A percentile compares a stretch with the other conserved stretches of the same genome.
phyloP scores from a whole-genome alignment of 2,113 vertebrate genomes.

The Cacatua alba region DNA sequence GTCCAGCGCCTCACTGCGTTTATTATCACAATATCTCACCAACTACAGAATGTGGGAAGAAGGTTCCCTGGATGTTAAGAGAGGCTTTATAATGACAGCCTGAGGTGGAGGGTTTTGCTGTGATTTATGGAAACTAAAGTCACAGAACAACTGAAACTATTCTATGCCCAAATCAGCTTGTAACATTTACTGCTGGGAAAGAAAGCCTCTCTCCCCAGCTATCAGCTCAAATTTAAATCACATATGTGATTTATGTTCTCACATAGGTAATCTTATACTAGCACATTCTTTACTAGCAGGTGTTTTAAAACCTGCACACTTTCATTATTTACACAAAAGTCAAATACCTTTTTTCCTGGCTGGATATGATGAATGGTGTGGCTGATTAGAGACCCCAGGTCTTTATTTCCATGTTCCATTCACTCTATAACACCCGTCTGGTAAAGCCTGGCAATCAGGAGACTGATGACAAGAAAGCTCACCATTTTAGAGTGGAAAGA shows the following conservation, averaged over 20 bases:
- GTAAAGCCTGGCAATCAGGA: not conserved
- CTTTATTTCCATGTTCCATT: not conserved
- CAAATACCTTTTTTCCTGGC: not conserved
- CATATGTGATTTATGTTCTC: not conserved
- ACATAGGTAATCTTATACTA: not conserved
- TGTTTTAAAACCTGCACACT: not conserved
- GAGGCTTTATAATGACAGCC: conserved; percentile 9
- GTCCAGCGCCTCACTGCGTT: conserved; percentile 50
- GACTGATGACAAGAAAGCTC: not conserved
- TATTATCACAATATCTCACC: conserved; percentile 48
- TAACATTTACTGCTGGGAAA: not conserved
- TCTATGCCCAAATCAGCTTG: not conserved
- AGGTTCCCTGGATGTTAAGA: conserved; percentile 40
- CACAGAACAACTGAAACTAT: not conserved
- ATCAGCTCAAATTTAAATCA: not conserved
- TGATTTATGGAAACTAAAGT: conserved; percentile 13
- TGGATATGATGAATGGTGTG: not conserved
- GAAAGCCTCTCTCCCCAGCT: not conserved
- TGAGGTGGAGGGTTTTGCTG: not conserved
- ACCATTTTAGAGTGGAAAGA: not conserved
- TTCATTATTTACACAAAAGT: not conserved
- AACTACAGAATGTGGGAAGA: conserved; percentile 40
- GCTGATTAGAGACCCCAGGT: not conserved
- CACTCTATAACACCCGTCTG: not conserved
- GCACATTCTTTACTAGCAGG: not conserved